Percentiles rank a stretch among this genome's conserved stretches.
phyloP scores from a whole-genome alignment of 2,888 invertebrate species.

The Cryptus armator region DNA sequence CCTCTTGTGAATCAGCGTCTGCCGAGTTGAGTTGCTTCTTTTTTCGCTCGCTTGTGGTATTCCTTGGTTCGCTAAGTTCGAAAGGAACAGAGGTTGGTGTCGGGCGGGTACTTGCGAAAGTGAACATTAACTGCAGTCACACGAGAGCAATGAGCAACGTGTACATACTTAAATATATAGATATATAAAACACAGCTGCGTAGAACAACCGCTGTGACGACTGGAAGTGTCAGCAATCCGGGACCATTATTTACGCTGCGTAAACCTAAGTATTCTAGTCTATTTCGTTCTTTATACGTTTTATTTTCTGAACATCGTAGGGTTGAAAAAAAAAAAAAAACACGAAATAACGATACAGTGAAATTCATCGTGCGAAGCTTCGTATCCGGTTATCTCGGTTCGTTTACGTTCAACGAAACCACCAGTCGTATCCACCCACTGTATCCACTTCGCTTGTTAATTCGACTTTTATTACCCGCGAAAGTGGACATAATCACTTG shows the following conservation, averaged over 20 bases:
- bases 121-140: constrained; percentile 42
- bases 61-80: constrained; percentile 37
- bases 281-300: not conserved
- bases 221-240: constrained; percentile 40
- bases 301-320: not conserved
- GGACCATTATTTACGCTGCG: constrained; percentile 20
- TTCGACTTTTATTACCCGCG: constrained; percentile 41
- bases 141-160: constrained; percentile 31
- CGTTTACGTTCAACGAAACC: not conserved
- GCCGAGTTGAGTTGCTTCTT: constrained; percentile 49
- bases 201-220: constrained; percentile 41
- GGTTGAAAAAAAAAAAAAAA: not conserved
- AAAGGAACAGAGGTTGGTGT: constrained; percentile 44
- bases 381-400: too few relatives aligned
- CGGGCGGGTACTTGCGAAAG: constrained; percentile 50
- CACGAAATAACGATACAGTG: not conserved
- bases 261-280: not conserved
- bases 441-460: constrained; percentile 24
- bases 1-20: constrained; percentile 65
- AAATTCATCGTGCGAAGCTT: too few relatives aligned
- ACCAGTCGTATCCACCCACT: not conserved
- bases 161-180: constrained; percentile 15
- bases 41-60: constrained; percentile 42
- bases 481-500: constrained; percentile 46
- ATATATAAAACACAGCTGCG: constrained; percentile 5